Evolutionary conservation across 2,113 vertebrate genomes (phyloP).

Genomic region (Gracilinanus agilis): DNA sequence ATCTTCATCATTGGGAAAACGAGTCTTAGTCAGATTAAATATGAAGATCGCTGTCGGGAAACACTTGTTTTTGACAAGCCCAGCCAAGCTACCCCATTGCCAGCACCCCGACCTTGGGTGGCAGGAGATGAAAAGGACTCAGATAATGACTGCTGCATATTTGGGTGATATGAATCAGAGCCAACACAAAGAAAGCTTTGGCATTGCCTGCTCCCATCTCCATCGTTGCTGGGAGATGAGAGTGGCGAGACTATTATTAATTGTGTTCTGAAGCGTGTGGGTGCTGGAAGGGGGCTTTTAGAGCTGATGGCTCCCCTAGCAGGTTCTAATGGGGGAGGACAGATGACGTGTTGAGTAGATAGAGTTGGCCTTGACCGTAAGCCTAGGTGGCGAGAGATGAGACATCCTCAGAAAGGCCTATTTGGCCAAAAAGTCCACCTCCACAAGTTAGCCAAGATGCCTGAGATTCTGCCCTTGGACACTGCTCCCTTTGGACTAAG

Average conservation of each 20-base stretch:
- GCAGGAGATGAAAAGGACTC: slow-evolving; percentile 65
- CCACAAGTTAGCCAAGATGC: not conserved
- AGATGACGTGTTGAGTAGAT: not conserved
- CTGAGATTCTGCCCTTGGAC: not conserved
- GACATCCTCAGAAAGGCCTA: not conserved
- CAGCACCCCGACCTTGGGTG: slow-evolving; percentile 52
- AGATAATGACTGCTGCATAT: slow-evolving; percentile 66
- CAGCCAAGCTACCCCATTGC: slow-evolving; percentile 35
- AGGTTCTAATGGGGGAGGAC: slow-evolving; percentile 9
- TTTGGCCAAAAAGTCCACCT: not conserved
- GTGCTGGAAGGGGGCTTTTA: slow-evolving; percentile 39
- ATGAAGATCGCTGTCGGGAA: slow-evolving; percentile 68
- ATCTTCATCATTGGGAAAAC: slow-evolving; percentile 69
- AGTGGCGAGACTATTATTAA: slow-evolving; percentile 53
- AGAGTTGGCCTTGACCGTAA: not conserved
- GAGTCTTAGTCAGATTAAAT: slow-evolving; percentile 63
- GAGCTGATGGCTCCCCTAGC: slow-evolving; percentile 4
- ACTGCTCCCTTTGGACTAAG: not conserved
- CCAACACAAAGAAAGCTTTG: slow-evolving; percentile 72
- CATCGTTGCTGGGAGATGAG: slow-evolving; percentile 49
- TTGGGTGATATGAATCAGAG: slow-evolving; percentile 73
- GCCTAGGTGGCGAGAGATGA: not conserved
- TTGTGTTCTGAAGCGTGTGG: slow-evolving; percentile 63
- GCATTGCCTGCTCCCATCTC: slow-evolving; percentile 72
- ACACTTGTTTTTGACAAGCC: slow-evolving; percentile 70